A percentile compares a stretch with the other conserved stretches of the same genome.
phyloP scores from a whole-genome alignment of 92 coral and sea anemone species.

The Heteractis magnifica region DNA sequence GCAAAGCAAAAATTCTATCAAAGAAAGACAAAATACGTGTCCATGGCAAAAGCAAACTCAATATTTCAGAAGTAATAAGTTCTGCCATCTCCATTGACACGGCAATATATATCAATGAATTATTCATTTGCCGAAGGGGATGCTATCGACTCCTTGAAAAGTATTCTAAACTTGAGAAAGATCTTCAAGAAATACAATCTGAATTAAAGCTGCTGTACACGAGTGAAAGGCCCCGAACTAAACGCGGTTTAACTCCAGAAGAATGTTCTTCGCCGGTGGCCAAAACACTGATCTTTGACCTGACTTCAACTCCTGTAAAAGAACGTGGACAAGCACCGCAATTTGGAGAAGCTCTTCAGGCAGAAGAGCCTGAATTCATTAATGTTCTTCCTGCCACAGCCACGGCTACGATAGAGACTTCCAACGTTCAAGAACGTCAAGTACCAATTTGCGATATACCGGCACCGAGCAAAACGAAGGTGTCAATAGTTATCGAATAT shows the following conservation, averaged over 20 bases:
- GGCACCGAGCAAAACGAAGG: neutral
- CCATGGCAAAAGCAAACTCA: constrained; percentile 19
- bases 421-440: constrained; percentile 1
- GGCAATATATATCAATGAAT: constrained; percentile 2
- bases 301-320: constrained; percentile 26
- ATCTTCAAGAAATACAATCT: constrained; percentile 16
- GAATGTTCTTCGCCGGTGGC: constrained; percentile 5
- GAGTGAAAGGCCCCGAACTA: constrained; percentile 25
- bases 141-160: constrained; percentile 27
- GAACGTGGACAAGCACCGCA: constrained; percentile 6
- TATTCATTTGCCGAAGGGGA: constrained; percentile 18
- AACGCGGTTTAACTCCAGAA: neutral
- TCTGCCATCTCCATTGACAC: constrained; percentile 5
- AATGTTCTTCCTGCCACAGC: neutral
- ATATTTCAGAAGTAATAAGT: neutral
- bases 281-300: constrained; percentile 19
- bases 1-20: neutral
- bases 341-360: neutral
- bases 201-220: constrained; percentile 17
- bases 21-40: constrained; percentile 14
- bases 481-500: constrained; percentile 14
- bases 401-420: neutral
- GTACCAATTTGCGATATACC: constrained; percentile 3
- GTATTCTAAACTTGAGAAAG: constrained; percentile 23
- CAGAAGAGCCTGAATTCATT: constrained; percentile 6